phyloP scores from a whole-genome alignment of 1,140 invertebrate species.

The Orussus abietinus region DNA sequence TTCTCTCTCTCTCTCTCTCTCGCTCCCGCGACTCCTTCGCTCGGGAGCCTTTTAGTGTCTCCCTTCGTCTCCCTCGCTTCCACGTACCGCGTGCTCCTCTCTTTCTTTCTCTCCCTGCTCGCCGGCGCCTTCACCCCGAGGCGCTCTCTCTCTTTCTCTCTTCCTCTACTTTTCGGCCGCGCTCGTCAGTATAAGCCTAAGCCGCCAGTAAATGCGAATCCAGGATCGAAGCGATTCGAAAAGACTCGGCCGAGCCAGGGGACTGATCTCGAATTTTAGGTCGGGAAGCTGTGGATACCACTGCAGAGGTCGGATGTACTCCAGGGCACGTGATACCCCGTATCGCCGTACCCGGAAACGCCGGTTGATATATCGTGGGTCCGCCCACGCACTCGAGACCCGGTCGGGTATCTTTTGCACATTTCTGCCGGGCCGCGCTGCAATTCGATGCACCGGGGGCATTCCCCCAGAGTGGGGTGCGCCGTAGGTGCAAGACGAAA shows the following conservation, averaged over 20 bases:
- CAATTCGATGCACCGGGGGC: too few relatives aligned
- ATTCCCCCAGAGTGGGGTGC: too few relatives aligned
- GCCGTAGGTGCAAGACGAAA: too few relatives aligned
- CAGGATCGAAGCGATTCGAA: too few relatives aligned
- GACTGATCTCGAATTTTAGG: too few relatives aligned
- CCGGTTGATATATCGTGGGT: constrained; percentile 26
- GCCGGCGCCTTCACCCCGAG: too few relatives aligned
- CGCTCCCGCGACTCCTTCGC: constrained; percentile 18
- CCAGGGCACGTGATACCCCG: constrained; percentile 25
- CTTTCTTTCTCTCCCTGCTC: constrained; percentile 1
- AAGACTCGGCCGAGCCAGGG: too few relatives aligned
- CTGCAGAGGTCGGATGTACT: constrained; percentile 30
- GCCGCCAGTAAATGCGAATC: too few relatives aligned
- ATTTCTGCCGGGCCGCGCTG: too few relatives aligned
- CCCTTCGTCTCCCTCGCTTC: constrained; percentile 2
- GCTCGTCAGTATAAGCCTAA: too few relatives aligned
- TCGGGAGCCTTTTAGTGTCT: constrained; percentile 23
- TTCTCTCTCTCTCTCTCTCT: constrained; percentile 8
- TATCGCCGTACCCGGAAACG: constrained; percentile 42
- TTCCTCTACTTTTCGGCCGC: constrained; percentile 4
- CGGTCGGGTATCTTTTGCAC: too few relatives aligned
- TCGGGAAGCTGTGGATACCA: too few relatives aligned
- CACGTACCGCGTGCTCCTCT: constrained; percentile 4
- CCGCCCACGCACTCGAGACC: constrained; percentile 26
- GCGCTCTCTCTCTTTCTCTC: constrained; percentile 8